These are phyloP conservation scores for Drosophila sturtevanti DNA, from an alignment of 1,140 invertebrate genomes.

Conservation along the genomic window DNA sequence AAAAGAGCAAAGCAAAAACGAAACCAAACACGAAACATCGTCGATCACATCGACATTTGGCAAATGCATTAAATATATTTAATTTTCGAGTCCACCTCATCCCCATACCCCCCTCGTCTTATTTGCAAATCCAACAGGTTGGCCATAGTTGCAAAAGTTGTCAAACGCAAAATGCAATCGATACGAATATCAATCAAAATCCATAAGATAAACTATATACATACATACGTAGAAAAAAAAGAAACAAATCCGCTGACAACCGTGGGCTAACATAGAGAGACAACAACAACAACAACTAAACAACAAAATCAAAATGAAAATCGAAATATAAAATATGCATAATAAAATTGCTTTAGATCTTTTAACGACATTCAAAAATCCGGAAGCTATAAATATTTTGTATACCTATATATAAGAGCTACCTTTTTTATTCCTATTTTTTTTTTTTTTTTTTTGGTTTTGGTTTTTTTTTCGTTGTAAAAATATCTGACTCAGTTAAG, in stretches of 20 bases:
- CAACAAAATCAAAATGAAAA: constrained; percentile 17
- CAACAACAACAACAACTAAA: constrained; percentile 44
- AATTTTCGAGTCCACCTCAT: constrained; percentile 32
- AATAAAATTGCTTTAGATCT: constrained; percentile 66
- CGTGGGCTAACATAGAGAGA: constrained; percentile 45
- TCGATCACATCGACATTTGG: constrained; percentile 74
- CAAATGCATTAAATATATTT: constrained; percentile 79
- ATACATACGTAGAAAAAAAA: no score
- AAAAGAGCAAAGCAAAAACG: constrained; percentile 35
- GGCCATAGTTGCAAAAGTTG: constrained; percentile 71
- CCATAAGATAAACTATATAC: constrained; percentile 57
- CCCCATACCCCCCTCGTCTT: neutral
- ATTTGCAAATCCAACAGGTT: constrained; percentile 46
- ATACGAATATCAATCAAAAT: constrained; percentile 80
- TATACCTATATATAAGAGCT: constrained; percentile 47
- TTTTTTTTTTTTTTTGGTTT: neutral
- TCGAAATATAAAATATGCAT: constrained; percentile 69
- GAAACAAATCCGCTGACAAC: constrained; percentile 57
- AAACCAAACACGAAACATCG: constrained; percentile 65
- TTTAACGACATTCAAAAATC: constrained; percentile 70
- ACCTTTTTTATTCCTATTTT: constrained; percentile 35
- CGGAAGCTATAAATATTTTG: constrained; percentile 78
- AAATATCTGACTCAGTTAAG: constrained; percentile 40
- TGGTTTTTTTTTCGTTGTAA: constrained; percentile 35
- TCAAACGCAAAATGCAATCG: constrained; percentile 80